Percentiles rank a stretch among this genome's conserved stretches.
These are phyloP conservation scores for Calypte anna DNA, from an alignment of 2,113 vertebrate species.

Conservation along the genomic window DNA sequence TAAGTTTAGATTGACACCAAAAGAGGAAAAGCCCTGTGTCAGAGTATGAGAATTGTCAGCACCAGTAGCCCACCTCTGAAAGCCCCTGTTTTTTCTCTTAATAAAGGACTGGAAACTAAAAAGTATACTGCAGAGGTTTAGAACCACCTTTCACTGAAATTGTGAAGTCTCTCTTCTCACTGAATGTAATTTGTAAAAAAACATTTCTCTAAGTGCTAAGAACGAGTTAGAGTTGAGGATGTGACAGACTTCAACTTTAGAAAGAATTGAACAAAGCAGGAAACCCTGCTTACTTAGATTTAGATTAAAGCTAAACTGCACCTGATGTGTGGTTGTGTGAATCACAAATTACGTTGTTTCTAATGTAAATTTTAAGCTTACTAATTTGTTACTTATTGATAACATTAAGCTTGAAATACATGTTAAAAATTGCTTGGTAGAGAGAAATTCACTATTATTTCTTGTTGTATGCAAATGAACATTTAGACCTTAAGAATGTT, in stretches of 20 bases:
- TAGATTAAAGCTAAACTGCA: not conserved
- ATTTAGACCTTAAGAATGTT: slow-evolving; percentile 21
- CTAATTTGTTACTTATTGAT: slow-evolving; percentile 22
- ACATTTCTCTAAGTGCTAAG: not conserved
- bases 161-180: not conserved
- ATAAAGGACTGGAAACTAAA: not conserved
- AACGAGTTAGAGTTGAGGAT: not conserved
- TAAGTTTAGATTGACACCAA: not conserved
- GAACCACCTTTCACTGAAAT: slow-evolving; percentile 2
- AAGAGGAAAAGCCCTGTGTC: not conserved
- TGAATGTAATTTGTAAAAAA: not conserved
- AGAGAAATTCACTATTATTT: slow-evolving; percentile 12
- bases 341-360: not conserved
- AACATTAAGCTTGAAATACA: slow-evolving; percentile 17
- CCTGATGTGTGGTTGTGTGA: not conserved
- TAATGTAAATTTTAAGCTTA: not conserved
- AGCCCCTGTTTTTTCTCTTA: not conserved
- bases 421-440: not conserved
- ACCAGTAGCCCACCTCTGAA: not conserved
- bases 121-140: not conserved
- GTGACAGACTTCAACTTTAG: not conserved
- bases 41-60: not conserved
- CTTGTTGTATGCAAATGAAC: slow-evolving; percentile 26
- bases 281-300: not conserved
- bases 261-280: not conserved